Conservation (phyloP, 2,797 vertebrate species). For the Lutjanus campechanus region DNA sequence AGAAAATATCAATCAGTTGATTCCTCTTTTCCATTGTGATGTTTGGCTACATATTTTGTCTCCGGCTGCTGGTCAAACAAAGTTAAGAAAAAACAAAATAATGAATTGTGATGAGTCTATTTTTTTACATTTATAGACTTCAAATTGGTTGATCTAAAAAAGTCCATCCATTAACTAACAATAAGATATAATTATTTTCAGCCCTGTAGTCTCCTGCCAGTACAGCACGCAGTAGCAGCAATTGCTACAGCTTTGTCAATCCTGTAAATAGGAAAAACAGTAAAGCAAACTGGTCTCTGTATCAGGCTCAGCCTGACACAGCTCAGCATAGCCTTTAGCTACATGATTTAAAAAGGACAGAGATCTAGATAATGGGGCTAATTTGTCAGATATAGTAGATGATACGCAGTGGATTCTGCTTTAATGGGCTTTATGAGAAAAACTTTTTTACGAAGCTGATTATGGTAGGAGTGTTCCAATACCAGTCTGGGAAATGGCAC, state of each 20-base stretch:
- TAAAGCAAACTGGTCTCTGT: not conserved
- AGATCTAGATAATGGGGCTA: not conserved
- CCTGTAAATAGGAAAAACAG: not conserved
- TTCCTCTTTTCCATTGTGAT: not conserved
- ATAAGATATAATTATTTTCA: not conserved
- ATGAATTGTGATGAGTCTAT: not conserved
- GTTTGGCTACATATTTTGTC: not conserved
- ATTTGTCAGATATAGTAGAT: not conserved
- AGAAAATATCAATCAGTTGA: not conserved
- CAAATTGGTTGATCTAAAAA: not conserved
- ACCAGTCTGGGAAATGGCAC: too few species aligned
- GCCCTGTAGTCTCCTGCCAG: not conserved
- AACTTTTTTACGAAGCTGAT: not conserved
- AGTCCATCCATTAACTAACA: not conserved
- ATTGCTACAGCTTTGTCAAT: not conserved
- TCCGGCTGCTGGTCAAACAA: not conserved
- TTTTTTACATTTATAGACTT: not conserved
- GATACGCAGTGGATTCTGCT: not conserved
- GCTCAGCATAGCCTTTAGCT: not conserved
- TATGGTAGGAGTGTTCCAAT: too few species aligned
- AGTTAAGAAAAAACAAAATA: too few species aligned
- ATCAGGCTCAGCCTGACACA: slow-evolving; percentile 11
- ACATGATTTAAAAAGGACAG: not conserved
- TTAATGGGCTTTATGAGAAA: not conserved
- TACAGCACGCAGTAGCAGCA: not conserved